Conservation (phyloP, 1,140 invertebrate species). For the Heterodera carotae region DNA sequence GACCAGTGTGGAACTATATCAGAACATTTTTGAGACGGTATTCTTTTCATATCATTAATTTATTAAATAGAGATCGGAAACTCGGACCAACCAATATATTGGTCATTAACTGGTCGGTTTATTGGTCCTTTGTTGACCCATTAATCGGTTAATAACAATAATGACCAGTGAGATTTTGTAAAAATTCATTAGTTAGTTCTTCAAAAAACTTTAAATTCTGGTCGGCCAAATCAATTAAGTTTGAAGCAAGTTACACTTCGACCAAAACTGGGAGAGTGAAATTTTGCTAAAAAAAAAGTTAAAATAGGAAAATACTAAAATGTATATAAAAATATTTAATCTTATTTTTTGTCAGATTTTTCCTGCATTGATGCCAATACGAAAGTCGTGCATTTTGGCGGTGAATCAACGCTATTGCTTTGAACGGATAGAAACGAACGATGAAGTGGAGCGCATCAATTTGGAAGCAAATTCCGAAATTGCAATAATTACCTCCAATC, state of each 20-base stretch:
- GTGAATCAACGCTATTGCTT: not conserved
- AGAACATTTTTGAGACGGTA: not conserved
- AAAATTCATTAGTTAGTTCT: too few species aligned
- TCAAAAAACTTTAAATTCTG: too few species aligned
- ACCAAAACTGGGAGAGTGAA: too few species aligned
- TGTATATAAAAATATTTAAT: too few species aligned
- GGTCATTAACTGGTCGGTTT: too few species aligned
- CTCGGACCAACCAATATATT: too few species aligned
- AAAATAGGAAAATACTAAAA: too few species aligned
- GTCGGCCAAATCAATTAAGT: too few species aligned
- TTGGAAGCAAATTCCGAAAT: not conserved
- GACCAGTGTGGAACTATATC: not conserved
- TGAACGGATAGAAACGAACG: not conserved
- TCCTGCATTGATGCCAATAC: not conserved
- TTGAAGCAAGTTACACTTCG: too few species aligned
- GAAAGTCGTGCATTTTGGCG: not conserved
- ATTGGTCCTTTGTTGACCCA: too few species aligned
- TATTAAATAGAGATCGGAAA: not conserved
- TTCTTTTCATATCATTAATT: not conserved
- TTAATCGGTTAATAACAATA: too few species aligned
- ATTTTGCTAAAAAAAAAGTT: not conserved
- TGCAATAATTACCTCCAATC: not conserved
- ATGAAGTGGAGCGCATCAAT: not conserved
- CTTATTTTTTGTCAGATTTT: not conserved
- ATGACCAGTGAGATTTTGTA: too few species aligned